Base-by-base conservation (phyloP, 2,888 invertebrate species). In the Sesamia inferens region DNA sequence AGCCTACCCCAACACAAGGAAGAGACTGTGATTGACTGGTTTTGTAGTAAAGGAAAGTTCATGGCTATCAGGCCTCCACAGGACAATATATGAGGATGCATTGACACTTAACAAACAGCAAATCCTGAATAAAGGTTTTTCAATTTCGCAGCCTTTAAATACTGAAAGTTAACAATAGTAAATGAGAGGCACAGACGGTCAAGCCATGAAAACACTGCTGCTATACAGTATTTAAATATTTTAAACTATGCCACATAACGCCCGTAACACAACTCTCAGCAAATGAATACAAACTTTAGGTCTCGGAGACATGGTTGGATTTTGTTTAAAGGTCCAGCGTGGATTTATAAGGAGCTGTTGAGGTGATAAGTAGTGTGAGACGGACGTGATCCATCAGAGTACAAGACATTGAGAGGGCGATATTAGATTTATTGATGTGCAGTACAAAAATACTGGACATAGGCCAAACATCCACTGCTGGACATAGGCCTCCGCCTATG, bases 311-410 rank as follows among this genome's bases (percentile, higher is more conserved):
- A 74, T 48, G 57, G 59, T 67, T 54, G 47, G 59, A 51, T 68
- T 54, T 78, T 3, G 22, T 31, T 0, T 51, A 11, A 39, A 55
- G 0, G 0, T 57, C 22, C 0, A 24, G 47, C 11, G 19, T 68
- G 31, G 22, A 47, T 6, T 11, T 58, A 64, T 59, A 48, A 13
- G 63, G 31, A 58, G 67, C 42, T 66, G 42, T 61, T 31, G 31
- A 47, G 6, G 63, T 62, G 62, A 61, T 71, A 75, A 62, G 72
- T 68, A 67, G 71, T 74, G 72, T 70, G 74, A 78, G 78, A 79
- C 70, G 74, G 77, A 81, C 81, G 81, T 83, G 76, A 85, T 85
- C 86, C 79, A 85, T 85, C 85, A 85, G 67, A 69, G 63, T 59
- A 85, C 70, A 79, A 79, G 76, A 76, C 61, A 76, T 67, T 54